These are phyloP conservation scores for Eubucco bourcierii DNA, from an alignment of 2,113 vertebrate genomes.

Conservation along the genomic window DNA sequence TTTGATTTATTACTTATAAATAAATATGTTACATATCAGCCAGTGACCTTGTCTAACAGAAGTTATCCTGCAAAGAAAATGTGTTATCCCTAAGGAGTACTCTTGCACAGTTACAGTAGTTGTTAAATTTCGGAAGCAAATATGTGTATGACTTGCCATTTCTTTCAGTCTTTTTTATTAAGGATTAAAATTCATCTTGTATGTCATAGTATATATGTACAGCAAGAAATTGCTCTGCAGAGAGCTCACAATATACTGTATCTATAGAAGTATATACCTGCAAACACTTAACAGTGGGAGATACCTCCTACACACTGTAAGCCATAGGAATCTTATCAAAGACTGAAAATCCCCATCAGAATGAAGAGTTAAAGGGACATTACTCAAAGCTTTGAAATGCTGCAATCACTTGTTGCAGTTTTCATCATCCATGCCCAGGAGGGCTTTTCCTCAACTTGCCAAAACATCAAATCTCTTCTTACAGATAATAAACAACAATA, in stretches of 20 bases:
- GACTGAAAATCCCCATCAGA: neutral
- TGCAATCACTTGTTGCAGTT: neutral
- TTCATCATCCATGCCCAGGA: neutral
- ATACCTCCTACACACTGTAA: neutral
- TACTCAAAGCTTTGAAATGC: neutral
- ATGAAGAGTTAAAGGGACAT: neutral
- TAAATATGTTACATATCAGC: neutral
- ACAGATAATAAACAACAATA: neutral
- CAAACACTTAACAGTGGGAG: neutral
- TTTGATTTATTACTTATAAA: conserved; percentile 23
- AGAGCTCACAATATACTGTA: neutral
- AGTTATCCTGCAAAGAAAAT: neutral
- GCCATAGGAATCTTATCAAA: neutral
- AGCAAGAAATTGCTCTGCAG: neutral
- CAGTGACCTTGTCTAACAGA: neutral
- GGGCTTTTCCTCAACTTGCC: neutral
- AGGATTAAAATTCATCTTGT: neutral
- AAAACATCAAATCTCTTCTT: neutral
- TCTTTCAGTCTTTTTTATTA: neutral
- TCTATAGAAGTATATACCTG: neutral
- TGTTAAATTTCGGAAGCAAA: neutral
- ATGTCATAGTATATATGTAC: rapidly evolving
- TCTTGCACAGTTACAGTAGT: neutral
- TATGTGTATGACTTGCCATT: neutral
- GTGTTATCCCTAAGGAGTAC: neutral